phyloP scores from a whole-genome alignment of 2,888 invertebrate species.

The Augochlorella aurata region DNA sequence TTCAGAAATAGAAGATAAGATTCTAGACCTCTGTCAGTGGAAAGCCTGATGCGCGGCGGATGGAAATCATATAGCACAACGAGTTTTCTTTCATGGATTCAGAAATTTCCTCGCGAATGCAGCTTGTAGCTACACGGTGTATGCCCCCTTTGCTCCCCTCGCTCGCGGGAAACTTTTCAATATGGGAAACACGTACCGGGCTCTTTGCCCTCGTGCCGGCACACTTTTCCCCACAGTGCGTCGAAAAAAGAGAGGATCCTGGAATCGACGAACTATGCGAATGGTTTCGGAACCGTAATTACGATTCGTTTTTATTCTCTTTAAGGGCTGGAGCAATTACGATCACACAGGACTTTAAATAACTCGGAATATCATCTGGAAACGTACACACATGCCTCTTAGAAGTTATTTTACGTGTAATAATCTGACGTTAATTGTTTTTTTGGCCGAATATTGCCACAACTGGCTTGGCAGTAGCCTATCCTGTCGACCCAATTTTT shows the following conservation, averaged over 20 bases:
- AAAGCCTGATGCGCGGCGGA: background rate
- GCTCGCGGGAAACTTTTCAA: slow-evolving; percentile 46
- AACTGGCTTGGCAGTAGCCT: no score
- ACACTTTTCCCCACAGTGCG: background rate
- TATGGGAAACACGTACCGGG: slow-evolving; percentile 18
- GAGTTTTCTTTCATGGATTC: slow-evolving; percentile 27
- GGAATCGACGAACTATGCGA: background rate
- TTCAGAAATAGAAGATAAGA: background rate
- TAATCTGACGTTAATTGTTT: background rate
- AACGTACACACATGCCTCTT: background rate
- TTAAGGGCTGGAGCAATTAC: background rate
- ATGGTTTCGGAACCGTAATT: background rate
- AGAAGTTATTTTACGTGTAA: background rate
- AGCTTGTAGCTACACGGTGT: slow-evolving; percentile 13
- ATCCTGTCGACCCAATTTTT: no score
- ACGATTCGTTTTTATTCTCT: background rate
- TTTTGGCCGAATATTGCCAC: background rate
- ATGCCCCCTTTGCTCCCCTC: background rate
- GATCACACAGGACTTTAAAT: background rate
- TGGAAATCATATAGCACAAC: slow-evolving; percentile 10
- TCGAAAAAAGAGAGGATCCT: background rate
- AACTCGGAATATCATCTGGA: background rate
- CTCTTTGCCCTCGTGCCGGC: slow-evolving; percentile 27
- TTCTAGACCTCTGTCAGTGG: background rate
- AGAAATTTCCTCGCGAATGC: slow-evolving; percentile 24